phyloP scores from a whole-genome alignment of 2,113 vertebrate genomes.

The Spermophilus dauricus region DNA sequence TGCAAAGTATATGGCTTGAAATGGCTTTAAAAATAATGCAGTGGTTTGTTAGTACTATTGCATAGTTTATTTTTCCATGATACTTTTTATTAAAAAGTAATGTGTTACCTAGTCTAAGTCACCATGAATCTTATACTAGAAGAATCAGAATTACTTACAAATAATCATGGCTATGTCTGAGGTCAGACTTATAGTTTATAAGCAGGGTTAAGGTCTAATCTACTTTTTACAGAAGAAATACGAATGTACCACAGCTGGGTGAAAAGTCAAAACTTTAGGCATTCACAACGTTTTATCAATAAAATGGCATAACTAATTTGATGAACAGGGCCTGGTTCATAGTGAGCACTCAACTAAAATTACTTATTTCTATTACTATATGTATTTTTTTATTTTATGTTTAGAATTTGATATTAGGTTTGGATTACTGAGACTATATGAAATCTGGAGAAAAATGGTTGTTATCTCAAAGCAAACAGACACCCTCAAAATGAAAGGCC shows the following conservation, averaged over 20 bases:
- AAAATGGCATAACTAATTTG: neutral
- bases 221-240: neutral
- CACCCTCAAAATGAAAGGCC: too few species aligned
- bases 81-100: conserved; percentile 48
- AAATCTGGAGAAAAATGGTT: too few species aligned
- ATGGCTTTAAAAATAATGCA: neutral
- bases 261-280: neutral
- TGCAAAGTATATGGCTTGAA: neutral
- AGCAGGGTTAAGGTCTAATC: neutral
- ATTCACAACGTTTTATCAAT: conserved; percentile 10
- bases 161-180: neutral
- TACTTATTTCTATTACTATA: too few species aligned
- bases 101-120: conserved; percentile 15
- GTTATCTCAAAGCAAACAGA: too few species aligned
- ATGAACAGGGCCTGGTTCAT: neutral
- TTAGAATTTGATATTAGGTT: too few species aligned
- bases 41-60: neutral
- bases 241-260: neutral
- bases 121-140: neutral
- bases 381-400: too few species aligned
- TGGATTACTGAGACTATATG: too few species aligned
- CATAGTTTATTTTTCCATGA: conserved; percentile 19
- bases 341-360: too few species aligned
- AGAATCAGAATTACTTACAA: conserved; percentile 34
- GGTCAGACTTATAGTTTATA: neutral